Conservation (phyloP, 2,797 vertebrate species). For the Molossus molossus region DNA sequence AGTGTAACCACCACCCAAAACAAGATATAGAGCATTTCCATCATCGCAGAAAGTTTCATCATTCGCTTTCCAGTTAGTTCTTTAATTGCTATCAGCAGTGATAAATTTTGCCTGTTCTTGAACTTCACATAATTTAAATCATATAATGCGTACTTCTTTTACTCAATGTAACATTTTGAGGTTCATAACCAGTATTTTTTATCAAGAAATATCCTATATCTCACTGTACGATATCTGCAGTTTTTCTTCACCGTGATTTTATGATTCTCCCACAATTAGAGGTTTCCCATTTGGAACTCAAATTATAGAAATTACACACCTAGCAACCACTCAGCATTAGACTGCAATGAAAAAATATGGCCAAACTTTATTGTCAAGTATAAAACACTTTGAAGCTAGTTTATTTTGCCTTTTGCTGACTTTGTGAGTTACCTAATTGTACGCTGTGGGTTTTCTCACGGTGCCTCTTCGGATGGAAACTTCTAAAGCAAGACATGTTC, state of each 20-base stretch:
- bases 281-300: not conserved
- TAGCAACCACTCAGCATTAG: not conserved
- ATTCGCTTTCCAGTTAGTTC: not conserved
- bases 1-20: slow-evolving; percentile 46
- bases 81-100: slow-evolving; percentile 46
- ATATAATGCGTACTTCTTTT: not conserved
- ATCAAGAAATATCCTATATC: not conserved
- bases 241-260: slow-evolving; percentile 38
- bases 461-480: not conserved
- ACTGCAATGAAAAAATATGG: slow-evolving; percentile 16
- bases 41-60: slow-evolving; percentile 18
- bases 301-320: slow-evolving; percentile 50
- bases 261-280: slow-evolving; percentile 5
- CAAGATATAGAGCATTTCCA: slow-evolving; percentile 36
- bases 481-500: slow-evolving; percentile 26
- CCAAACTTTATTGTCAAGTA: not conserved
- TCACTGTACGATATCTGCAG: not conserved
- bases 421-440: not conserved
- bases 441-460: slow-evolving; percentile 30
- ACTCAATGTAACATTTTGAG: slow-evolving; percentile 32
- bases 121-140: slow-evolving; percentile 44
- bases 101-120: not conserved
- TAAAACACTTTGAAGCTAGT: slow-evolving; percentile 15
- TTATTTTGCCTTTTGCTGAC: slow-evolving; percentile 51
- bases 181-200: slow-evolving; percentile 24